Base-by-base conservation (phyloP, 2,888 invertebrate species). In the Hirudinaria manillensis region DNA sequence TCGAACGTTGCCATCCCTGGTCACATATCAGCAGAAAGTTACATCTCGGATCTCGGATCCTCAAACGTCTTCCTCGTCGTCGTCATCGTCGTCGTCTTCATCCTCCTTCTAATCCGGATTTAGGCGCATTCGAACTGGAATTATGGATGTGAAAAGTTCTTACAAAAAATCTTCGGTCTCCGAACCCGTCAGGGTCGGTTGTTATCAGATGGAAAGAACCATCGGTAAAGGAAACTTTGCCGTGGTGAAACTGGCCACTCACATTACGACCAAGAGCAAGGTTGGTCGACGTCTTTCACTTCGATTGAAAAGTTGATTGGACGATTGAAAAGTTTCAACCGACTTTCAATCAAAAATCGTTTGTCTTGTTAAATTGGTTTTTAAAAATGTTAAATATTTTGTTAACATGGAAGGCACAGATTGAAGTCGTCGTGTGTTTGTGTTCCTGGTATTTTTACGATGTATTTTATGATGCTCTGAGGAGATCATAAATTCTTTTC, bases 191-290 rank as follows among this genome's bases (percentile, higher is more conserved):
- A 80, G 83, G 78, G 94, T 99, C 82, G 98, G 98, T 82, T 95
- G 95, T 88, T 98, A 98, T 87, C 93, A 96, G 87, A 90, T 98
- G 86, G 94, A 95, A 87, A 91, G 92, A 87, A 98, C 97, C 70
- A 96, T 98, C 84, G 98, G 98, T 82, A 96, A 95, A 86, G 99
- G 99, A 81, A 99, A 98, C 88, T 99, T 99, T 88, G 98, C 99
- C 81, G 92, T 97, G 81, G 99, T 99, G 83, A 97, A 97, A 89
- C 89, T 97, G 85, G 99, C 97, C 83, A 94, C 95, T 86, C 98
- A 99, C 88, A 91, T 93, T 87, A 92, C 97, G 85, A 98, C 98
- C 82, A 94, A 95, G 89, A 93, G 93, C 81, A 96, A 98, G 94
- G 98, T 98, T 65, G n/a, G 32, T 68, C 13, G 29, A 19, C 21